Base-by-base conservation (phyloP, 2,888 invertebrate species). In the Meghimatium bilineatum region DNA sequence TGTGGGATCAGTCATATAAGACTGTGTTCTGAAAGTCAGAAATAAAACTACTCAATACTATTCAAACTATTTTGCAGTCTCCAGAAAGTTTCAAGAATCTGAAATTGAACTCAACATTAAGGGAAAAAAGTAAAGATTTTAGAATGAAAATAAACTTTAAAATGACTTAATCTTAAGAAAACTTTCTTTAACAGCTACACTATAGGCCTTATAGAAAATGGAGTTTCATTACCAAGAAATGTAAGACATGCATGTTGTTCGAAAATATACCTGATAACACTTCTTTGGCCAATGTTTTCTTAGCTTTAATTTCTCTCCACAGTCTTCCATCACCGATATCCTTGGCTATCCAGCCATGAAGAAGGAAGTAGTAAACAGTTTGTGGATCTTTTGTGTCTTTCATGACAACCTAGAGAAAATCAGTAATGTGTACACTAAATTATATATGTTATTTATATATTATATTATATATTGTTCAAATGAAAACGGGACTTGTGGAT, bases 311-410 rank as follows among this genome's bases (percentile, higher is more conserved):
- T 80, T 91, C 91, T 74, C 91, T 85, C 88, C 89, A 90, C n/a
- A 91, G 85, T 49, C 85, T 86, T 10, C 91, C 92, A 82, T 91
- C 89, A 1, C 91, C 92, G 49, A 89, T 89, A 85, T 91, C 91
- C 44, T 87, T 89, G 26, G 90, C 89, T 14, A 92, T 89, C 91
- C 91, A 91, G 12, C 91, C 91, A 77, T 89, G 86, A 75, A 91
- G 90, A 14, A 86, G 66, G 71, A 91, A 92, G 69, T 89, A 88
- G 77, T 85, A 85, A 6, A 85, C 71, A 6, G 44, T 56, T 5
- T 74, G 66, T 17, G 85, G 86, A 10, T 87, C 32, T 26, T 84
- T 67, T 3, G 85, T 49, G n/a, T 85, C 84, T 44, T 86, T 85
- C 26, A 87, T 44, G 3, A 80, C 79, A 0, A 87, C 72, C 87